Evolutionary conservation across 1,140 invertebrate genomes (phyloP), one percentile per base, ranked within the genome.

Genomic region (Drosophila arawakana): DNA sequence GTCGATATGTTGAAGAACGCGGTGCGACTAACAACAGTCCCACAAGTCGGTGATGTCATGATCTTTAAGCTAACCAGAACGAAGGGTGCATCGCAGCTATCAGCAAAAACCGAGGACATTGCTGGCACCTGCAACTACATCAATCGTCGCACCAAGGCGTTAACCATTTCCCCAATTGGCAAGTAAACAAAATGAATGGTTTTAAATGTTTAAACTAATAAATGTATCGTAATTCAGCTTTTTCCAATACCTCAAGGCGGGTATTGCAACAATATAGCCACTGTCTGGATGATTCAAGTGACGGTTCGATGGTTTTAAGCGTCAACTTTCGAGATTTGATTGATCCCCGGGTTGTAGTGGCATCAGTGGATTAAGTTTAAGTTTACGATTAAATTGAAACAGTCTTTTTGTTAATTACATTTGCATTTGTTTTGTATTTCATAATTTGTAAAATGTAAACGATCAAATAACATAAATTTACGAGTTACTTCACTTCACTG

Each of bases 391-490:
- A 60, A 66, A 47, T 30, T 63, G 55, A 66, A 47, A 15, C 5
- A 8, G 7, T 10, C 25, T 15, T 50, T 15, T 30, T 30, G 25
- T 30, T 25, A 21, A 47, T 10, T 68, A 76, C 62, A 70, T 66
- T 78, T 78, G 34, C 50, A 67, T 65, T 52, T 37, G 10, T 71
- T 43, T n/a, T 71, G 47, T 71, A 54, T 61, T 81, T 44, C 62
- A 70, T 67, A 67, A 43, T 52, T 54, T 63, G 52, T 66, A 76
- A 52, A 30, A 58, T 67, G 43, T 81, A 66, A 79, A 80, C 62
- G 60, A 67, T 70, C 57, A 82, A 82, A 81, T 70, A 88, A 79
- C 58, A 88, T 67, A 83, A 72, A 76, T 76, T 46, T 70, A 70
- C 59, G 72, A 80, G 55, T 63, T 72, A 25, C 35, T 54, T 30